Base-by-base conservation (phyloP, 2,888 invertebrate species). In the Meloe dianella region DNA sequence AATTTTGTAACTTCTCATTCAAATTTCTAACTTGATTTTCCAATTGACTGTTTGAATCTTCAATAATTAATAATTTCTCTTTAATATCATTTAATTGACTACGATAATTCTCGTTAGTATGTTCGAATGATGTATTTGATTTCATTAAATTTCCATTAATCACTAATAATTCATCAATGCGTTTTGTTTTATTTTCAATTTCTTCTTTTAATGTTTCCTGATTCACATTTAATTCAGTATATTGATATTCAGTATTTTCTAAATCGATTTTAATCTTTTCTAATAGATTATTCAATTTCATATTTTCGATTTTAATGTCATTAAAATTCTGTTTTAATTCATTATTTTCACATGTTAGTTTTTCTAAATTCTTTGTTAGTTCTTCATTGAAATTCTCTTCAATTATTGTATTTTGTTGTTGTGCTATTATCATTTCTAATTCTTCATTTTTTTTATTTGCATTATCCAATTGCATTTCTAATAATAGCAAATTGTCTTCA, bases 391-490 rank as follows among this genome's bases (percentile, higher is more conserved):
- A 7, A 47, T 3, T 47, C 47, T 47, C 35, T 60, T 54, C 51
- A 24, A 56, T 58, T n/a, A 17, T 22, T 29, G 32, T 30, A 12
- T 29, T 57, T 32, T 62, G 38, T 41, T 41, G 29, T 66, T 77
- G 75, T 6, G 70, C 65, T 27, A 78, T 68, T 5, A 71, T 68
- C 57, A 69, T 78, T 58, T 88, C 82, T 81, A 89, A 84, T 64
- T 82, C 81, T 65, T 78, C 77, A 20, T 84, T 82, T 62, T 78
- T 73, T 65, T 77, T 80, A 66, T 82, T 81, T 7, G 83, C 79
- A 56, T 74, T 79, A 60, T 91, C 92, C 58, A 91, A 78, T 80
- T 91, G 90, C 0, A 85, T 84, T 82, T 91, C 91, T 73, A 91
- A 79, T 74, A 89, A 86, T 0, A 86, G 84, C 69, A 90, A 82